Percentiles rank a stretch among this genome's conserved stretches.
These are phyloP conservation scores for Dipodomys stephensi DNA, from an alignment of 2,113 vertebrate genomes.

Conservation along the genomic window DNA sequence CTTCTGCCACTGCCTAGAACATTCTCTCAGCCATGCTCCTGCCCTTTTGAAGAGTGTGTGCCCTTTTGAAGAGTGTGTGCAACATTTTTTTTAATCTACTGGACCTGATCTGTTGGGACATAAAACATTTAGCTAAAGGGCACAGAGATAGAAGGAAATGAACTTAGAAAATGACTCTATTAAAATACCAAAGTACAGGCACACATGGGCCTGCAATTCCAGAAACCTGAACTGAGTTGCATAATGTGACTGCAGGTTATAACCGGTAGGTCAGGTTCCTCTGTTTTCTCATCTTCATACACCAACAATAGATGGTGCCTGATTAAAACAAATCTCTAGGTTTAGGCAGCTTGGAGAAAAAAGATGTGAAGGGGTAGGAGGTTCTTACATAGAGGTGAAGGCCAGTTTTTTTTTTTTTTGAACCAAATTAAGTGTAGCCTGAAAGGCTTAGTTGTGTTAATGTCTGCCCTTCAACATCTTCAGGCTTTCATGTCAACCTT, in stretches of 20 bases:
- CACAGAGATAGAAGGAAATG: neutral
- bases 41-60: neutral
- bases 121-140: neutral
- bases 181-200: neutral
- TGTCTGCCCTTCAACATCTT: too few species aligned
- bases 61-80: neutral
- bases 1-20: neutral
- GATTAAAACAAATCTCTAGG: too few species aligned
- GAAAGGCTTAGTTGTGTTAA: too few species aligned
- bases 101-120: neutral
- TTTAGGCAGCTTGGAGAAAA: too few species aligned
- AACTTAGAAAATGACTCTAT: neutral
- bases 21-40: neutral
- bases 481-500: too few species aligned
- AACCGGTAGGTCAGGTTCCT: neutral
- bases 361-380: too few species aligned
- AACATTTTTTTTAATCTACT: neutral
- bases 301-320: neutral
- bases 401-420: too few species aligned
- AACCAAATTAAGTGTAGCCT: too few species aligned
- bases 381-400: too few species aligned
- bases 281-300: neutral
- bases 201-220: neutral
- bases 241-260: too few species aligned
- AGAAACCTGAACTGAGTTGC: neutral